Base-by-base conservation (phyloP, 2,797 vertebrate species). In the Phaenicophaeus curvirostris region DNA sequence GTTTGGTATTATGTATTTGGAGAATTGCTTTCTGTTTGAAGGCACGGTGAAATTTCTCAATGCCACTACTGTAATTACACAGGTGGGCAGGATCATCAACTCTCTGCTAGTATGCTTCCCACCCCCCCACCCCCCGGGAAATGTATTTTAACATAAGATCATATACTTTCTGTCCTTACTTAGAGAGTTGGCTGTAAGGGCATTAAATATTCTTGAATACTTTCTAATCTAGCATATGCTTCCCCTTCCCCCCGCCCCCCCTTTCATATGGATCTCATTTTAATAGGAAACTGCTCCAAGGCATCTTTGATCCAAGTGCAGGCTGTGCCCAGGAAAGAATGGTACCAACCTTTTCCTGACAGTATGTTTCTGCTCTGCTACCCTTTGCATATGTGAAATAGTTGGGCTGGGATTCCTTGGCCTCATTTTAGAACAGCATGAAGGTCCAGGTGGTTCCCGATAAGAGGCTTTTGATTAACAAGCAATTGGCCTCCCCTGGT, bases 391-490 rank as follows among this genome's bases (percentile, higher is more conserved):
- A 18, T 73, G 67, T 74, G 87, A 87, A 93, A 25, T 46, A 57
- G 53, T 86, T 62, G 5, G 11, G 20, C 86, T 93, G 74, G 53
- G 59, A 74, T 95, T 81, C 44, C 77, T 86, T 28, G 79, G 44
- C 53, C 63, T 90, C 27, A 2, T 48, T 95, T 85, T 74, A 88
- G 74, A 94, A 11, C 23, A 33, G 37, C 12, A 2, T 86, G 63
- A 94, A 85, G 39, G 77, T 86, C 71, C 91, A 94, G 94, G 94
- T 95, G 91, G 83, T 79, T 95, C 85, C 71, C 76, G 91, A 90
- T 96, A 94, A 95, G 95, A 93, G 77, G 91, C 94, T 96, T 96
- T 96, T 95, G 94, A 96, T 96, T 94, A 96, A 76, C 55, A 46
- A 63, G 67, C 53, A 78, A 27, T 95, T 94, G 93, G 79, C 74